Base-by-base conservation (phyloP, 2,113 vertebrate species). In the Osmerus eperlanus region DNA sequence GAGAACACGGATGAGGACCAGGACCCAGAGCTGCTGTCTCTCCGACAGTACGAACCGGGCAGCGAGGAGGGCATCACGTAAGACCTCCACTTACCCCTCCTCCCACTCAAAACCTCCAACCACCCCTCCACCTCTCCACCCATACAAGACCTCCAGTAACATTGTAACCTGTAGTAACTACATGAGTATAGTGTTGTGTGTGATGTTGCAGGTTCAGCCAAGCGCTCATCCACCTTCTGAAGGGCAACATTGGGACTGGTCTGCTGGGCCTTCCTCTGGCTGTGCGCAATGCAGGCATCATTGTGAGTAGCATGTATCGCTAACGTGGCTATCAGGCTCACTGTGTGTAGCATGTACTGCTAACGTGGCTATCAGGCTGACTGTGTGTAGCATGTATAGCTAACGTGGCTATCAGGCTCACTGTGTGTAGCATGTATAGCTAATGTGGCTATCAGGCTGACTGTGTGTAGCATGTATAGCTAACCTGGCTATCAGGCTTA, bases 191-290 rank as follows among this genome's bases (percentile, higher is more conserved):
- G 32, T 36, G 32, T 36, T 36, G 32, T 36, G 32, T 66, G 21
- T 71, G 56, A 11, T 73, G 67, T 71, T 76, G 70, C 83, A 96
- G 94, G 29, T 96, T 95, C 85, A 23, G 91, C 53, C 93, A 96
- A 74, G 94, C 95, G 6, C 89, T 96, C 70, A 92, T 90, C 1
- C 94, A 96, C 68, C 92, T 96, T 23, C 89, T 96, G 65, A 96
- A 96, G 77, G 94, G 94, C 69, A 96, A 96, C 81, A 95, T 96
- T 5, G 94, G 94, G 32, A 95, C 94, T 11, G 94, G 94, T 0
- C 91, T 96, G 63, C 93, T 96, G 32, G 92, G 94, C 32, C 93
- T 96, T 74, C 95, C 95, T 0, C 85, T 96, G 78, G 95, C 94
- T 65, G 90, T 96, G 72, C 95, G 91, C 88, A 95, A 95, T 1